Evolutionary conservation across 2,888 invertebrate species (phyloP), one percentile per base, ranked within the genome.

Genomic region (Hyles lineata): DNA sequence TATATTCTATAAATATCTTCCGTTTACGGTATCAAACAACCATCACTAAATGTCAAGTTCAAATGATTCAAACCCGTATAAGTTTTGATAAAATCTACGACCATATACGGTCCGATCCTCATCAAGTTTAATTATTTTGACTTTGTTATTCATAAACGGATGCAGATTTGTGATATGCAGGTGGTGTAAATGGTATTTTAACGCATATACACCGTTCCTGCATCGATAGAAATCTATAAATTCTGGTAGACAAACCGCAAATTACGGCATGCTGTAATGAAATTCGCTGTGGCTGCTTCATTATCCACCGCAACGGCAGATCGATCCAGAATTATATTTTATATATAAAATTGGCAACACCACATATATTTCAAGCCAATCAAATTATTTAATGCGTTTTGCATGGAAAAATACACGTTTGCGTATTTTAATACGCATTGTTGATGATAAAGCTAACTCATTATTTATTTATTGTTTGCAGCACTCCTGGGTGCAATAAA

Each of bases 281-380:
- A 90, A 89, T 90, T 86, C 83, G 85, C 79, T 87, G 87, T 80
- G 87, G 85, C 82, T 81, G 84, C 89, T 89, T 89, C 89, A 91
- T 91, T 90, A 89, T 85, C 86, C 87, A 87, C 90, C 90, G 79
- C 92, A 85, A 82, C 88, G 80, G 85, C 85, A 86, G 85, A 88
- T 85, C 84, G 82, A 86, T 86, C 82, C 83, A 79, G 81, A 87
- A 86, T 87, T 86, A 82, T 83, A 81, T 67, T 67, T 67, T 67
- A 63, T 62, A 21, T 35, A 43, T 23, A 67, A n/a, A 25, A 67
- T 50, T 67, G 80, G 77, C 69, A 59, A 61, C 43, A 60, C 29
- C 7, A 62, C 52, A 58, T 71, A 23, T 62, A 50, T 43, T 25
- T 62, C 15, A 32, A 55, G 19, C 29, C 62, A 55, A 62, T 71